Percentiles rank a stretch among this genome's conserved stretches.
These are phyloP conservation scores for Mystacornis crossleyi DNA, from an alignment of 2,113 vertebrate genomes.

Conservation along the genomic window DNA sequence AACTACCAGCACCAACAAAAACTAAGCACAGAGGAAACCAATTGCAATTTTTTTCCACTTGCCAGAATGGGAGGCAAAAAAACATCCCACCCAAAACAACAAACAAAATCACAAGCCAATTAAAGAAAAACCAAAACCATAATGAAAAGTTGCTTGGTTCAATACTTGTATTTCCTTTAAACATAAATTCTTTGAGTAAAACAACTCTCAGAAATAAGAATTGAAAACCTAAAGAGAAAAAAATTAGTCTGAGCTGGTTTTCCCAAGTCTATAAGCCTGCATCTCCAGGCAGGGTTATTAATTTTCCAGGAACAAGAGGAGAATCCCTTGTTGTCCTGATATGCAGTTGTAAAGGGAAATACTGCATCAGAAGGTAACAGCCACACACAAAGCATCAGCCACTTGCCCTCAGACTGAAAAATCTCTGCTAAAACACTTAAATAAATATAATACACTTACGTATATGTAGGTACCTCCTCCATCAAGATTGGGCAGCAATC, in stretches of 20 bases:
- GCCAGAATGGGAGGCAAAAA: not conserved
- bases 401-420: not conserved
- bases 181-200: not conserved
- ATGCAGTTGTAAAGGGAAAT: not conserved
- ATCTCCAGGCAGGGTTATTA: not conserved
- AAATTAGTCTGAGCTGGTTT: not conserved
- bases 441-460: not conserved
- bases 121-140: not conserved
- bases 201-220: not conserved
- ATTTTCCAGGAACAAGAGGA: not conserved
- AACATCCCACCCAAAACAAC: not conserved
- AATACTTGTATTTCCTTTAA: not conserved
- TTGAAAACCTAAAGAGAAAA: not conserved
- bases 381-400: not conserved
- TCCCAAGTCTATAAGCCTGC: not conserved
- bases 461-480: not conserved
- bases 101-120: not conserved
- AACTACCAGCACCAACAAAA: not conserved
- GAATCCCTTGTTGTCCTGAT: not conserved
- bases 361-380: not conserved
- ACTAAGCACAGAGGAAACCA: not conserved
- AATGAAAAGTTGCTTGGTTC: not conserved
- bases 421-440: not conserved
- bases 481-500: not conserved
- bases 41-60: not conserved